These are phyloP conservation scores for Vireo griseus DNA, from an alignment of 2,797 vertebrate genomes.

Conservation along the genomic window DNA sequence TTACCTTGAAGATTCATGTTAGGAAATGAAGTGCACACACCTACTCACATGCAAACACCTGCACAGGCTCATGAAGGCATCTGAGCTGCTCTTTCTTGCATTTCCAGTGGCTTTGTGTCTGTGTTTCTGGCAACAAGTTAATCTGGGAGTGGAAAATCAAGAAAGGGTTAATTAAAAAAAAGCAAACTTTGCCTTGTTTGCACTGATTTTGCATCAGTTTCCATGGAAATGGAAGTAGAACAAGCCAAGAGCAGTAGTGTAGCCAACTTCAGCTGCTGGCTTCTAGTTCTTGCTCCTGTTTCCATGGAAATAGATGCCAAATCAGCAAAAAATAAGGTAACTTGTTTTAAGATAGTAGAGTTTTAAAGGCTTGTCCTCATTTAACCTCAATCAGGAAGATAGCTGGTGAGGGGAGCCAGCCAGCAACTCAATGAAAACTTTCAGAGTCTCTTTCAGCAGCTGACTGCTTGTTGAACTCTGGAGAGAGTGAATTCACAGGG, in stretches of 20 bases:
- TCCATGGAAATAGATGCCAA: slow-evolving; percentile 65
- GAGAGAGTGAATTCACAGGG: neutral
- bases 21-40: neutral
- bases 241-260: slow-evolving; percentile 57
- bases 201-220: slow-evolving; percentile 65
- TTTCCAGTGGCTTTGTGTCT: neutral
- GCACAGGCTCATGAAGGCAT: neutral
- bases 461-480: neutral
- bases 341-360: slow-evolving; percentile 39
- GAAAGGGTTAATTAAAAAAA: slow-evolving; percentile 28
- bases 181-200: slow-evolving; percentile 51
- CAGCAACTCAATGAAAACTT: neutral
- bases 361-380: slow-evolving; percentile 57
- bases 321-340: slow-evolving; percentile 65
- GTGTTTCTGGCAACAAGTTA: neutral
- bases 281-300: slow-evolving; percentile 65
- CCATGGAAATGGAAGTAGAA: slow-evolving; percentile 75
- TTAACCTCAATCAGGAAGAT: slow-evolving; percentile 41
- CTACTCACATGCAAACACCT: fast-evolving
- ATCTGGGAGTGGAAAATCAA: slow-evolving; percentile 2
- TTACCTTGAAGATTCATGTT: neutral
- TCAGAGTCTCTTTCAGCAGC: neutral
- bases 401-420: neutral
- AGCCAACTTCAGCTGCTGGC: slow-evolving; percentile 61
- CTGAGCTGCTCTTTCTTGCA: neutral